Conservation (phyloP, 2,888 invertebrate genomes). For the Philereme vetulata region DNA sequence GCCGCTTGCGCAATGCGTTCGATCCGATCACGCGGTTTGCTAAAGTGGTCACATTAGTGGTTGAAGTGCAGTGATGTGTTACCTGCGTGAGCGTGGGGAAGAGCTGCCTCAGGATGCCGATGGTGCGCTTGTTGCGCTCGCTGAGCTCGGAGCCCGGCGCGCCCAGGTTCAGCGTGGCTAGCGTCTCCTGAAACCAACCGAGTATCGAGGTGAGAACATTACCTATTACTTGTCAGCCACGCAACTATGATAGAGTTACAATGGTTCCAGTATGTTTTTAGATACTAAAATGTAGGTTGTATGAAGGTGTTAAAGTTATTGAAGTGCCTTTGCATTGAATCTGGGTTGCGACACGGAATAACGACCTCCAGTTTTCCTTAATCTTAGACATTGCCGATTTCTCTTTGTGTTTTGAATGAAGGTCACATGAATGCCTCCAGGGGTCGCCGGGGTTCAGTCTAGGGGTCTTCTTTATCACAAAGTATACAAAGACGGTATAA, state of each 20-base stretch:
- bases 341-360: slow-evolving; percentile 16
- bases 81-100: slow-evolving; percentile 91
- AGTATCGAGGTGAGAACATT: not conserved
- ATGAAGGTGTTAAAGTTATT: slow-evolving; percentile 4
- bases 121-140: slow-evolving; percentile 90
- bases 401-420: slow-evolving; percentile 37
- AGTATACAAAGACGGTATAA: slow-evolving; percentile 6
- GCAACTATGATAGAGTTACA: too few species aligned
- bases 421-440: slow-evolving; percentile 26
- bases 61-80: slow-evolving; percentile 43
- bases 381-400: slow-evolving; percentile 33
- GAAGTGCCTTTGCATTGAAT: slow-evolving; percentile 9
- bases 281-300: not conserved
- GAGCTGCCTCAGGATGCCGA: slow-evolving; percentile 88
- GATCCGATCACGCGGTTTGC: too few species aligned
- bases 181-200: slow-evolving; percentile 83
- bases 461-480: slow-evolving; percentile 29
- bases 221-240: not conserved
- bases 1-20: too few species aligned
- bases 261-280: too few species aligned
- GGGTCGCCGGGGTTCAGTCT: slow-evolving; percentile 20
- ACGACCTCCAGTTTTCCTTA: slow-evolving; percentile 25
- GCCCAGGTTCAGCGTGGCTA: slow-evolving; percentile 87
- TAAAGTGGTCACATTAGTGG: not conserved
- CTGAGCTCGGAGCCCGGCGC: slow-evolving; percentile 86